A percentile compares a stretch with the other conserved stretches of the same genome.
Conservation (phyloP, 2,888 invertebrate genomes). For the Zygaena filipendulae region DNA sequence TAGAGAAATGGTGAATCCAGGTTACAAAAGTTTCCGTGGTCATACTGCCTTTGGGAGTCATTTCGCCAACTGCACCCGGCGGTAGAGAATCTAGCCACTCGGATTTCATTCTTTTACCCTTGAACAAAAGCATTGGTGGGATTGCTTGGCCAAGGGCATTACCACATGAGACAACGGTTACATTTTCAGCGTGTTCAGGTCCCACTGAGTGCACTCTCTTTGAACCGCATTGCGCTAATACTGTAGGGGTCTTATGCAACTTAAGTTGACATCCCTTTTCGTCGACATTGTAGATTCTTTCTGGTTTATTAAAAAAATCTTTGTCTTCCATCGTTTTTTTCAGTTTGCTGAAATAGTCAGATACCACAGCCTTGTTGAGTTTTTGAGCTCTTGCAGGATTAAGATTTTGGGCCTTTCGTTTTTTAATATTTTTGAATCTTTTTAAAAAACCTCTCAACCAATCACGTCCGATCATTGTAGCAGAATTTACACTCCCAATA, state of each 20-base stretch:
- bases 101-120: conserved; percentile 16
- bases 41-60: conserved; percentile 15
- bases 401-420: neutral
- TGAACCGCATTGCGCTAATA: conserved; percentile 17
- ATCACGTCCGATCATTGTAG: neutral
- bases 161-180: conserved; percentile 15
- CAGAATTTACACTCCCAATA: neutral
- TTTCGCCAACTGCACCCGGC: conserved; percentile 15
- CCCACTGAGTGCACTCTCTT: conserved; percentile 18
- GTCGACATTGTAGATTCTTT: conserved; percentile 1
- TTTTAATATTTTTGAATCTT: neutral
- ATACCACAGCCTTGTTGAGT: neutral
- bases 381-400: conserved; percentile 1
- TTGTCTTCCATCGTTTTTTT: neutral
- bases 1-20: conserved; percentile 13
- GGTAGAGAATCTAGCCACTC: conserved; percentile 6
- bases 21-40: conserved; percentile 14
- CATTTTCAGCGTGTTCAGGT: conserved; percentile 18
- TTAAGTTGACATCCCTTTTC: conserved; percentile 1
- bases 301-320: neutral
- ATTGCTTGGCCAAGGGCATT: conserved; percentile 12
- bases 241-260: neutral
- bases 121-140: conserved; percentile 18
- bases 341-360: neutral
- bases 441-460: neutral